Evolutionary conservation across 2,888 invertebrate genomes (phyloP).

Genomic region (Aromia moschata): DNA sequence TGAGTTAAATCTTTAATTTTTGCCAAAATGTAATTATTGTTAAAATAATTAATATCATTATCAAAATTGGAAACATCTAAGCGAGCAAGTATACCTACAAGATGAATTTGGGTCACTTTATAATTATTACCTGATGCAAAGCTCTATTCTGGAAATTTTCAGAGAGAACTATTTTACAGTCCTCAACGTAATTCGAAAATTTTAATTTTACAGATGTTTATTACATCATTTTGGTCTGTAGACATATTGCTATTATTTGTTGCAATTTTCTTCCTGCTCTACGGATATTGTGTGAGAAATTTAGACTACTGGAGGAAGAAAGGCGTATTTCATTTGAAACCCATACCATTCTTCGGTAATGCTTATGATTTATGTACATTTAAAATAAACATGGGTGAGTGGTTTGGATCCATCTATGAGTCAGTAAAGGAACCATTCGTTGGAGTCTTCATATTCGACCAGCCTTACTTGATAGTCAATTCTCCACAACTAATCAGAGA

Average conservation of each 20-base stretch:
- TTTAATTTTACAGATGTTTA: conserved; percentile 33
- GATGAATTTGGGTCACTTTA: too few species aligned
- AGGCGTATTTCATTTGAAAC: conserved; percentile 43
- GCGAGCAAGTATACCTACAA: too few species aligned
- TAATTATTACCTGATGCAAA: too few species aligned
- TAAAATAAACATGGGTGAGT: conserved; percentile 34
- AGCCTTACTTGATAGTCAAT: conserved; percentile 62
- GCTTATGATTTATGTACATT: conserved; percentile 36
- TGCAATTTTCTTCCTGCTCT: conserved; percentile 22
- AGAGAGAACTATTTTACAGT: too few species aligned
- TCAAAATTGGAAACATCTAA: too few species aligned
- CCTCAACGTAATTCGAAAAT: too few species aligned
- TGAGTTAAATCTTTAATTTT: too few species aligned
- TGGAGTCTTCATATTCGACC: conserved; percentile 65
- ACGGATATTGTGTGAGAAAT: conserved; percentile 45
- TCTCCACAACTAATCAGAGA: conserved; percentile 64
- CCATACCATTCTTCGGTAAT: conserved; percentile 48
- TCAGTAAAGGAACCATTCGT: conserved; percentile 54
- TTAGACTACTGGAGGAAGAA: conserved; percentile 48
- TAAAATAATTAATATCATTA: too few species aligned
- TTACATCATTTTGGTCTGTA: conserved; percentile 24
- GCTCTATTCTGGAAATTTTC: too few species aligned
- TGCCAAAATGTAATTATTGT: too few species aligned
- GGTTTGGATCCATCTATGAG: conserved; percentile 28
- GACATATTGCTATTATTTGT: conserved; percentile 12